Base-by-base conservation (phyloP, 30 jellyfish, hydroid and myxozoan genomes). In the Rhopilema esculentum region DNA sequence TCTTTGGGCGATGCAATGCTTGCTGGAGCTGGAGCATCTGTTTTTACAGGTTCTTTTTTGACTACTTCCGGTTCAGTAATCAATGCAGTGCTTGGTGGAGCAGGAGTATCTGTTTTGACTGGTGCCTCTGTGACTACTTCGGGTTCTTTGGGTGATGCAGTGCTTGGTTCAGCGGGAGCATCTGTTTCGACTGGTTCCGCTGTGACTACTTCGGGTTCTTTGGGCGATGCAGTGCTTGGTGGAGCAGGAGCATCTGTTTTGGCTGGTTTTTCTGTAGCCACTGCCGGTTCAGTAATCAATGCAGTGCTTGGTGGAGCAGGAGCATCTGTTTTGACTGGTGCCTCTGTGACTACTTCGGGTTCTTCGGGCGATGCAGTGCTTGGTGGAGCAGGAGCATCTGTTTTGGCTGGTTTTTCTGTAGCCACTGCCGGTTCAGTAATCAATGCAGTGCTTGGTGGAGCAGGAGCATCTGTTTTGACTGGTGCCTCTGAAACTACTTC, bases 11-110 rank as follows among this genome's bases (percentile, higher is more conserved):
- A 16, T 8, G 71, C 78, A 8, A 24, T n/a, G 6, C 16, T 24
- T 67, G 78, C 49, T 24, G 69, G 31, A 24, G 23, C 63, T 33
- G 90, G 73, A 51, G 32, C 82, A 32, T 26, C 68, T 1, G 77
- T 69, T 27, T 40, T n/a, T 9, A 20, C 76, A 52, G 63, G 62
- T 18, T 78, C 61, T 20, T 78, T 66, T 6, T 78, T 61, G 1
- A 26, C 88, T 0, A 30, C 25, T 17, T 20, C 57, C 23, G 83
- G 65, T 40, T 6, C 57, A 40, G 6, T 40, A 40, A 12, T 40
- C 12, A 12, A 12, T 40, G 57, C 57, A 40, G n/a, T n/a, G n/a
- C n/a, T n/a, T n/a, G n/a, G n/a, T n/a, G 57, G 57, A 40, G 78
- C 49, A 8, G 78, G 49, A 4, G 78, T 49, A 67, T 67, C 78